Percentiles rank a stretch among this genome's conserved stretches.
phyloP scores from a whole-genome alignment of 2,797 vertebrate genomes.

The Coilia nasus region DNA sequence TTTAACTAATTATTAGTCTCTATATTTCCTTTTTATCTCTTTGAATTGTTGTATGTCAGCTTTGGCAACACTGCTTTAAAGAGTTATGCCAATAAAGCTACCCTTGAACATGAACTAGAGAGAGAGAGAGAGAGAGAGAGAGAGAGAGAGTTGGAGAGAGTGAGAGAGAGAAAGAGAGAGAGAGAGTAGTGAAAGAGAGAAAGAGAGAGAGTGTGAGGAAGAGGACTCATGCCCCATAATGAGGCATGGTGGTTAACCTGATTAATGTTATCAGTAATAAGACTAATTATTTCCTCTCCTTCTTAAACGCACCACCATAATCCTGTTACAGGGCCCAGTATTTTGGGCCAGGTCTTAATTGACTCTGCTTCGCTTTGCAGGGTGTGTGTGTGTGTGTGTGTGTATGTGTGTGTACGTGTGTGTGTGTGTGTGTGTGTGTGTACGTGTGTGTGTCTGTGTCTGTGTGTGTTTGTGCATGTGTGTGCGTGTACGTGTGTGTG shows the following conservation, averaged over 20 bases:
- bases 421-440: no score
- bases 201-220: conserved; percentile 30
- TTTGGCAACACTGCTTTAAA: no score
- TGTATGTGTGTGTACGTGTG: no score
- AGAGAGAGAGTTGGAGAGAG: conserved; percentile 31
- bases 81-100: no score
- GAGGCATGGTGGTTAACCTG: conserved; percentile 64
- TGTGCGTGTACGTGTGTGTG: no score
- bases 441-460: no score
- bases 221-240: conserved; percentile 62
- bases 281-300: conserved; percentile 76
- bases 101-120: no score
- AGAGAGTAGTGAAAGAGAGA: conserved; percentile 7
- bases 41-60: no score
- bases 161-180: not conserved
- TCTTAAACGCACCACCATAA: conserved; percentile 70
- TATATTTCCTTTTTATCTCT: no score
- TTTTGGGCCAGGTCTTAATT: conserved; percentile 60
- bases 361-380: conserved; percentile 37
- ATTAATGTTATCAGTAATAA: conserved; percentile 75
- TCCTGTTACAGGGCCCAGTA: conserved; percentile 70
- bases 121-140: not conserved
- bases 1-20: no score
- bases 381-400: no score
- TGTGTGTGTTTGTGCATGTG: no score